phyloP scores from a whole-genome alignment of 2,797 vertebrate species.

The Pseudochaenichthys georgianus region DNA sequence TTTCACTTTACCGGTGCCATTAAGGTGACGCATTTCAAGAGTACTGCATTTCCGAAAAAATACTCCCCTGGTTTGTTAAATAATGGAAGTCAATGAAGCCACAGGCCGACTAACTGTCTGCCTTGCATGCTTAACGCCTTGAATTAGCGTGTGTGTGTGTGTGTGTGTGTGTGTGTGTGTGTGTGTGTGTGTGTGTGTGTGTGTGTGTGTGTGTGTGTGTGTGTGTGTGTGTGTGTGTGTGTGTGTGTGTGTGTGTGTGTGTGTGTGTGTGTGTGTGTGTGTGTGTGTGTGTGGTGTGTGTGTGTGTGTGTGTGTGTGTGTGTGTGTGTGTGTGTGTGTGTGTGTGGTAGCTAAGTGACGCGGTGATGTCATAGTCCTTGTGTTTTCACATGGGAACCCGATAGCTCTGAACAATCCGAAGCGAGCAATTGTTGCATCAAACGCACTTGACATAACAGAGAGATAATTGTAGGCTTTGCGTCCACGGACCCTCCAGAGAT shows the following conservation, averaged over 20 bases:
- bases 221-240: no score
- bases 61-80: conserved; percentile 4
- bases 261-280: no score
- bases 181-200: conserved; percentile 34
- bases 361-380: conserved; percentile 75
- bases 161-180: conserved; percentile 32
- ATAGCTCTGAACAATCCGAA: conserved; percentile 77
- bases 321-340: no score
- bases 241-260: no score
- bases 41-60: no score
- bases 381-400: conserved; percentile 81
- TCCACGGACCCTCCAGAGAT: conserved; percentile 72
- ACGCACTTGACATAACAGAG: conserved; percentile 78
- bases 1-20: no score
- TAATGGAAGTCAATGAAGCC: conserved; percentile 25
- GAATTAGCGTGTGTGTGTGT: conserved; percentile 51
- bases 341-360: conserved; percentile 60
- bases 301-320: no score
- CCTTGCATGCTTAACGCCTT: conserved; percentile 40
- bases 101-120: conserved; percentile 30
- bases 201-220: no score
- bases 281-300: no score
- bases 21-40: no score
- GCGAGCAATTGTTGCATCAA: conserved; percentile 80
- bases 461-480: conserved; percentile 81